Base-by-base conservation (phyloP, 2,113 vertebrate genomes). In the Empidonax alnorum region DNA sequence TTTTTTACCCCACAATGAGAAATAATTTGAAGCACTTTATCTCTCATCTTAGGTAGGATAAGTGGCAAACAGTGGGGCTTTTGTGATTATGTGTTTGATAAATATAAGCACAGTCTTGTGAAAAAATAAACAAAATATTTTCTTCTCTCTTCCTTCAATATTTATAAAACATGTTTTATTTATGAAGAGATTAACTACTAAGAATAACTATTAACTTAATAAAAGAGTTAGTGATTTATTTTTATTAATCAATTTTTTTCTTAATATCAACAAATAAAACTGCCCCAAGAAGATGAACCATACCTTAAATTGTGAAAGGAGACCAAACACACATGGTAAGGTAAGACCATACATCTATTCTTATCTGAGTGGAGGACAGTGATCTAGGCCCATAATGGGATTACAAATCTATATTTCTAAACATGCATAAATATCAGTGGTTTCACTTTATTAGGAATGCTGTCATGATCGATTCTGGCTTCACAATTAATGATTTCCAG, bases 401-500 rank as follows among this genome's bases (percentile, higher is more conserved):
- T 91, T 92, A 86, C 80, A 83, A 31, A 94, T 59, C 71, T 25
- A 20, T 90, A 93, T 86, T 65, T 83, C 93, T 78, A 95, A 92
- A 80, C 61, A 88, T 87, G 42, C 93, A 93, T 94, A 94, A 94
- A 78, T 71, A 94, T 93, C 67, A 96, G 71, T 58, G 28, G 31
- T 95, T 97, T 94, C 94, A 94, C 68, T 90, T 91, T 93, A 93
- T 84, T 91, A 93, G 52, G 37, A 95, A 56, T 47, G 93, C 39
- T 94, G 52, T 79, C 62, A 56, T 58, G 35, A 87, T 91, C 49
- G n/a, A n/a, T 87, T 95, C 59, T 96, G 65, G 93, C 56, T 89
- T 76, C 69, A 75, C 23, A 88, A 75, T 24, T 76, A 22, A 73
- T 50, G 73, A 35, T 87, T 93, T 93, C 89, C 49, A 74, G 59